Evolutionary conservation across 2,113 vertebrate species (phyloP).

Genomic region (Triplophysa dalaica): DNA sequence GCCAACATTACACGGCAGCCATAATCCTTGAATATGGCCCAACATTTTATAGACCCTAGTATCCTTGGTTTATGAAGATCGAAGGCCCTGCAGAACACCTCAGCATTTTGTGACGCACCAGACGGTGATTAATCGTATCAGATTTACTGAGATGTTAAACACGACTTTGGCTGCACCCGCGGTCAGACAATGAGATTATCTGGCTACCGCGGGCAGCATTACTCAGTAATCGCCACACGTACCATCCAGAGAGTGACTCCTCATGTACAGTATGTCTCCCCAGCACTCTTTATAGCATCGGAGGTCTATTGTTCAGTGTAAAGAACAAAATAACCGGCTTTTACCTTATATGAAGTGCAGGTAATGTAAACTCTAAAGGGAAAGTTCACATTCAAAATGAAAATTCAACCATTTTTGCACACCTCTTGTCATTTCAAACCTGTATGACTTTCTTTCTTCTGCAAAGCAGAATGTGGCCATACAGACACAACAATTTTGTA

Average conservation of each 20-base stretch:
- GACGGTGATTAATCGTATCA: constrained; percentile 15
- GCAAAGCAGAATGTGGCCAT: too few relatives aligned
- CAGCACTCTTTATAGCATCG: background rate
- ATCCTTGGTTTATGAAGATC: constrained; percentile 1
- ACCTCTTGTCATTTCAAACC: too few relatives aligned
- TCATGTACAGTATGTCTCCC: background rate
- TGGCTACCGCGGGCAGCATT: background rate
- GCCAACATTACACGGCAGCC: background rate
- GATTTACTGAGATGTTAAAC: constrained; percentile 30
- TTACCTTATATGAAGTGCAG: background rate
- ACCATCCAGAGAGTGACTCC: constrained; percentile 12
- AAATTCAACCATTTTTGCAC: too few relatives aligned
- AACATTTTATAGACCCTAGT: background rate
- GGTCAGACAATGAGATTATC: constrained; percentile 23
- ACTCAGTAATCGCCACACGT: background rate
- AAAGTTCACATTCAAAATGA: too few relatives aligned
- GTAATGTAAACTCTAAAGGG: background rate
- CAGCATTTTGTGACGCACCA: background rate
- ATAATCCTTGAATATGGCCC: background rate
- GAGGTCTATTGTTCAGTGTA: background rate
- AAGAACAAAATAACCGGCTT: background rate
- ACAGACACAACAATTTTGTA: too few relatives aligned
- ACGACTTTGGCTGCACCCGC: background rate
- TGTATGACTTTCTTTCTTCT: too few relatives aligned
- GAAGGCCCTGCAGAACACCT: constrained; percentile 1